A percentile compares a stretch with the other conserved stretches of the same genome.
These are phyloP conservation scores for Acanthochromis polyacanthus DNA, from an alignment of 2,113 vertebrate species.

Conservation along the genomic window DNA sequence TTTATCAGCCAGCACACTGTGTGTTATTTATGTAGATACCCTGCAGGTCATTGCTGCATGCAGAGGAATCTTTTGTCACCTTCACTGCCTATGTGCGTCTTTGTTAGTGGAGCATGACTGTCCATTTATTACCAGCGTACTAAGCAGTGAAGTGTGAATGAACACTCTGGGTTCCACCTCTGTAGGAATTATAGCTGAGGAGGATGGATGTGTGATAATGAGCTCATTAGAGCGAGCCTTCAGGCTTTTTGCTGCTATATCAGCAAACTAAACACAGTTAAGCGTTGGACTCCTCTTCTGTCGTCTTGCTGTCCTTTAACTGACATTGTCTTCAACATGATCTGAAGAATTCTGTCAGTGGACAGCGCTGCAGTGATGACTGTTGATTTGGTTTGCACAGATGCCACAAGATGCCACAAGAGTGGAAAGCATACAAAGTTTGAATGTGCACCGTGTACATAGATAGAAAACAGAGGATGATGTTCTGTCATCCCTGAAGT, in stretches of 20 bases:
- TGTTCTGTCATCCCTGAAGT: background rate
- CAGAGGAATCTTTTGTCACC: conserved; percentile 1
- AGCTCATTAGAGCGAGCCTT: conserved; percentile 55
- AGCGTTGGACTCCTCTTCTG: background rate
- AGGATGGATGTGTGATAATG: conserved; percentile 35
- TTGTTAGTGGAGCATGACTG: background rate
- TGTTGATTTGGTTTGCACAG: conserved; percentile 5
- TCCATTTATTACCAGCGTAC: conserved; percentile 9
- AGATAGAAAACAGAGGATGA: no score
- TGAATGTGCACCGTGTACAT: background rate
- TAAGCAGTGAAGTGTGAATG: conserved; percentile 31
- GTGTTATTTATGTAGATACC: background rate
- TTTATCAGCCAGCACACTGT: background rate
- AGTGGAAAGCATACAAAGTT: background rate
- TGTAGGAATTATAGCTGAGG: conserved; percentile 12
- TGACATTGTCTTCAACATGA: conserved; percentile 29
- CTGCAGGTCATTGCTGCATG: background rate
- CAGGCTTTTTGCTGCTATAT: background rate
- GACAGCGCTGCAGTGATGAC: background rate
- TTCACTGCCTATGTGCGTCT: background rate
- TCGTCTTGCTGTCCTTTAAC: conserved; percentile 28
- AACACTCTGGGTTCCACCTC: conserved; percentile 8
- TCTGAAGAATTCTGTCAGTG: conserved; percentile 2
- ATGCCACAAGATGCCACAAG: background rate
- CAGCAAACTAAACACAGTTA: conserved; percentile 16